These are phyloP conservation scores for Achatina immaculata DNA, from an alignment of 1,140 invertebrate genomes.

Conservation along the genomic window DNA sequence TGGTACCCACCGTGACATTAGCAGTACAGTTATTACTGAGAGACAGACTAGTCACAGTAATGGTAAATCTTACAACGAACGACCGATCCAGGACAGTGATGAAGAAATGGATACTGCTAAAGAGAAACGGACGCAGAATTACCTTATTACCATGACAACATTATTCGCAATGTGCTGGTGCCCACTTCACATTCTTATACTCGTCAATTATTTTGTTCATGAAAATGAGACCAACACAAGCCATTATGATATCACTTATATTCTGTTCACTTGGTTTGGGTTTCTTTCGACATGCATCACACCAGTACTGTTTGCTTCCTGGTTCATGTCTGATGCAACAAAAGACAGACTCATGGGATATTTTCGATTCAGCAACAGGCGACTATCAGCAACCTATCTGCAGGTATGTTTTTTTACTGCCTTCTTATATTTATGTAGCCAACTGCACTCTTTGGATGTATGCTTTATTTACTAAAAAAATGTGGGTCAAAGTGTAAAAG, in stretches of 20 bases:
- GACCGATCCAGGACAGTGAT: constrained; percentile 71
- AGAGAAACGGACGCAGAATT: constrained; percentile 79
- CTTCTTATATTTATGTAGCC: neutral
- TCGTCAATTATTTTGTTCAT: constrained; percentile 77
- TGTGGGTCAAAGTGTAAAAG: neutral
- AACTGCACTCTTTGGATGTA: too few relatives aligned
- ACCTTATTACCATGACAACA: constrained; percentile 78
- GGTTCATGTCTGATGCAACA: constrained; percentile 77
- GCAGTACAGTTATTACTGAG: neutral
- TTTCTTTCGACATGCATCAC: constrained; percentile 80
- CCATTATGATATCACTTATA: constrained; percentile 80
- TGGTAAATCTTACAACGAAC: constrained; percentile 42
- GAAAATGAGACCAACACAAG: constrained; percentile 80
- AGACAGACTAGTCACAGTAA: constrained; percentile 18
- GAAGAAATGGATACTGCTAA: constrained; percentile 77
- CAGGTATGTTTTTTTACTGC: neutral
- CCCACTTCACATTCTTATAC: constrained; percentile 78
- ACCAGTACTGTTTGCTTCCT: constrained; percentile 77
- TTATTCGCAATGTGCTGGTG: constrained; percentile 78
- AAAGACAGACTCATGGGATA: constrained; percentile 78
- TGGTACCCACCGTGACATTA: constrained; percentile 18
- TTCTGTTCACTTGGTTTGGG: constrained; percentile 80
- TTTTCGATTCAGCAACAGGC: constrained; percentile 74
- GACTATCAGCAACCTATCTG: constrained; percentile 12
- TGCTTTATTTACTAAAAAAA: neutral